A percentile compares a stretch with the other conserved stretches of the same genome.
Conservation (phyloP, 2,113 vertebrate species). For the Corythornis cristatus region DNA sequence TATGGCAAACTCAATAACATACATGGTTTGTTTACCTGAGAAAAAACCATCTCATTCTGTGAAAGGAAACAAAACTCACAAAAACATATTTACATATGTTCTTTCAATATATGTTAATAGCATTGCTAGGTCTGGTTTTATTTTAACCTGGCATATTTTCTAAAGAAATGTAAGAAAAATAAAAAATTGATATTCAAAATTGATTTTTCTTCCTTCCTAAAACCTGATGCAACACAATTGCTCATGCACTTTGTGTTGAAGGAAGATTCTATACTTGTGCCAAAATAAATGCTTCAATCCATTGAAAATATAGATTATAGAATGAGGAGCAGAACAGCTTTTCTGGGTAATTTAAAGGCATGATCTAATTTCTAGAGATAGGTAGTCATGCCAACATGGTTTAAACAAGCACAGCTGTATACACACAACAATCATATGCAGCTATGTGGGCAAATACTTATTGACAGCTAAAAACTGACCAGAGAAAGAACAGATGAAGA, state of each 20-base stretch:
- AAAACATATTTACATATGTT: not conserved
- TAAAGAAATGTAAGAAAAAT: not conserved
- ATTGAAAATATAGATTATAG: conserved; percentile 6
- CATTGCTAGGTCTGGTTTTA: not conserved
- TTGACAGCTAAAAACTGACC: not conserved
- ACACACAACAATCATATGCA: conserved; percentile 12
- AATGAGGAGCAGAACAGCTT: not conserved
- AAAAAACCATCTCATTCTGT: not conserved
- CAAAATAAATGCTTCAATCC: conserved; percentile 19
- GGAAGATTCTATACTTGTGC: not conserved
- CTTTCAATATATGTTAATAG: not conserved
- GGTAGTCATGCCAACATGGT: not conserved
- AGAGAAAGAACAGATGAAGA: not conserved
- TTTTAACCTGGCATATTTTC: not conserved
- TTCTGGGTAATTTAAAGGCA: not conserved
- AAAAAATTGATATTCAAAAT: not conserved
- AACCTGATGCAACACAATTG: not conserved
- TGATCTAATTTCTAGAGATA: conserved; percentile 24
- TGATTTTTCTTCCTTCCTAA: not conserved
- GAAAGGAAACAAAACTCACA: fast-evolving
- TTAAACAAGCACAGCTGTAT: conserved; percentile 51
- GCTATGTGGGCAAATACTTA: not conserved
- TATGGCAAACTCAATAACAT: not conserved
- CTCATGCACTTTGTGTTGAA: not conserved
- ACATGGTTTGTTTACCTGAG: fast-evolving